Conservation (phyloP, 2,113 vertebrate species). For the Abramis brama region DNA sequence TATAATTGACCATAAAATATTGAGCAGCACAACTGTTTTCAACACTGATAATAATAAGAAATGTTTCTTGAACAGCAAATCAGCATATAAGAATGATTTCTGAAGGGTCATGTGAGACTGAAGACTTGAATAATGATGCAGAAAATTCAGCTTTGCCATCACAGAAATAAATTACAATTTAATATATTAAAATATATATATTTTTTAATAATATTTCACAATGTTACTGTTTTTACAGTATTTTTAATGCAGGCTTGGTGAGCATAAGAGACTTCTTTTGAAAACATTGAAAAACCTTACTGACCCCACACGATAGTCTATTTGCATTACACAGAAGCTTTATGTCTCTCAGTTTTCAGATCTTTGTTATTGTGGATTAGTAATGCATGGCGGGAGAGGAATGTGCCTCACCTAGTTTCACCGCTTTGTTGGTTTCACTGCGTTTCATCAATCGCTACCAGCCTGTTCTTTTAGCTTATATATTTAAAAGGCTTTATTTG, state of each 20-base stretch:
- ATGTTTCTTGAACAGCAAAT: background rate
- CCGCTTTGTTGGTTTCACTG: conserved; percentile 64
- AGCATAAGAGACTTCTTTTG: background rate
- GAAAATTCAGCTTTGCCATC: background rate
- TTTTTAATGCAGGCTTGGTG: background rate
- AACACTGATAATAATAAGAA: background rate
- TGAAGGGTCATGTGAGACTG: background rate
- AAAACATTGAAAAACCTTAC: background rate
- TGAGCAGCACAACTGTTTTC: background rate
- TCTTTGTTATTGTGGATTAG: conserved; percentile 22
- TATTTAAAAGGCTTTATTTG: background rate
- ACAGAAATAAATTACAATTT: background rate
- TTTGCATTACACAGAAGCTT: background rate
- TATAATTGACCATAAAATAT: background rate
- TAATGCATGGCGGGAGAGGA: conserved; percentile 57
- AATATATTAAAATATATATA: background rate
- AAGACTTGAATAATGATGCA: background rate
- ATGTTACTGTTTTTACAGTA: background rate
- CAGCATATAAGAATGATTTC: background rate
- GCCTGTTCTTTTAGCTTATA: background rate
- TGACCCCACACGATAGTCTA: background rate
- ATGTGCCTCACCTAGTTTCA: conserved; percentile 70
- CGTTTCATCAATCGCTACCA: background rate
- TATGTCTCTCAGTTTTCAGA: background rate
- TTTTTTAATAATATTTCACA: background rate